A percentile compares a stretch with the other conserved stretches of the same genome.
Conservation (phyloP, 2,113 vertebrate species). For the Sinocyclocheilus anophthalmus region DNA sequence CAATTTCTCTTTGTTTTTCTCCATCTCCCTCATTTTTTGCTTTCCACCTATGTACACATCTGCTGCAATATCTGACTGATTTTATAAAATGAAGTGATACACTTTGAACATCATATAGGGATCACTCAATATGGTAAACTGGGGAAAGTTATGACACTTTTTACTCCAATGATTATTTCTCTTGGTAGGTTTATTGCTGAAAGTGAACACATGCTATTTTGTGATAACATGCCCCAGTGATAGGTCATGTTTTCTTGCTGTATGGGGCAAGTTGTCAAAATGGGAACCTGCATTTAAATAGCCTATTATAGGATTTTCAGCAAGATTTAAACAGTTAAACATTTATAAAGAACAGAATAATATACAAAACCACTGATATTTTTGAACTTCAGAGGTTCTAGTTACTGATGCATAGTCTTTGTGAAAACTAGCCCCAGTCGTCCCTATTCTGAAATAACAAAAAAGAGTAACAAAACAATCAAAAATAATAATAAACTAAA, state of each 20-base stretch:
- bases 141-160: background rate
- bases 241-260: background rate
- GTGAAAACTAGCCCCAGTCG: background rate
- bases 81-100: background rate
- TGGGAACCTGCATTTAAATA: background rate
- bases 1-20: conserved; percentile 26
- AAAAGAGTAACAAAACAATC: background rate
- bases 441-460: background rate
- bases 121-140: background rate
- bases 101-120: background rate
- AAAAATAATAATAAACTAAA: conserved; percentile 2
- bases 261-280: background rate
- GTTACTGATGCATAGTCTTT: too few species aligned
- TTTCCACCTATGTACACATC: conserved; percentile 29
- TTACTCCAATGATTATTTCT: background rate
- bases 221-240: background rate
- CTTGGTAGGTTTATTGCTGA: background rate
- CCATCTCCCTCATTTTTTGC: conserved; percentile 18
- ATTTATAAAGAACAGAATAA: background rate
- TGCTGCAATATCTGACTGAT: background rate
- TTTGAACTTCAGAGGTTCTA: background rate
- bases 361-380: background rate
- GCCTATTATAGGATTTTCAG: background rate
- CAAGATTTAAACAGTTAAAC: background rate
- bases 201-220: background rate